Percentiles rank a stretch among this genome's conserved stretches.
phyloP scores from a whole-genome alignment of 2,113 vertebrate species.

The Scomber scombrus region DNA sequence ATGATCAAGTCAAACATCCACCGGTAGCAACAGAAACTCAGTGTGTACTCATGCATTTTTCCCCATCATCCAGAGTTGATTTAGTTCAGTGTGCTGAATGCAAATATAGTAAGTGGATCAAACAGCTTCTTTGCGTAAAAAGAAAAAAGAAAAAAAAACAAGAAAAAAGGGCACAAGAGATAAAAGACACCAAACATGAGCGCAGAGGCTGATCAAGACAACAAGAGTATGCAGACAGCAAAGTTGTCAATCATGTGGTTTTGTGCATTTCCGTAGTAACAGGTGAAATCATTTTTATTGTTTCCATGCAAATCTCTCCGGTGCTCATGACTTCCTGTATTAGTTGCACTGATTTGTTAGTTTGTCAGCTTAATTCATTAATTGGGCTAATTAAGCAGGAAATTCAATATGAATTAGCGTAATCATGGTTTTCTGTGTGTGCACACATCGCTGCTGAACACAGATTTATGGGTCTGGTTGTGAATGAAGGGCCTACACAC shows the following conservation, averaged over 20 bases:
- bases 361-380: constrained; percentile 30
- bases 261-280: constrained; percentile 34
- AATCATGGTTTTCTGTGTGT: constrained; percentile 22
- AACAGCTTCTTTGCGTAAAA: background rate
- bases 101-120: constrained; percentile 28
- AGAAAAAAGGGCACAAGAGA: background rate
- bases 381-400: constrained; percentile 32
- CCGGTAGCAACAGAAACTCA: background rate
- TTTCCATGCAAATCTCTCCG: background rate
- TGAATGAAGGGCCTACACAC: background rate
- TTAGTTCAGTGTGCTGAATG: constrained; percentile 1
- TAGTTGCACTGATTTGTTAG: constrained; percentile 15
- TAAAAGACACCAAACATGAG: constrained; percentile 32
- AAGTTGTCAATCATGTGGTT: constrained; percentile 37
- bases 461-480: constrained; percentile 6
- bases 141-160: background rate
- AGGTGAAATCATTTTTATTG: constrained; percentile 2
- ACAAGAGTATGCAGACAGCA: background rate
- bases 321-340: background rate
- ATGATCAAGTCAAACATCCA: no score
- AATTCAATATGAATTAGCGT: constrained; percentile 22
- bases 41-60: constrained; percentile 19
- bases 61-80: background rate
- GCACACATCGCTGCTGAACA: constrained; percentile 1
- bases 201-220: background rate